Conservation (phyloP, 2,113 vertebrate species). For the Spea bombifrons region DNA sequence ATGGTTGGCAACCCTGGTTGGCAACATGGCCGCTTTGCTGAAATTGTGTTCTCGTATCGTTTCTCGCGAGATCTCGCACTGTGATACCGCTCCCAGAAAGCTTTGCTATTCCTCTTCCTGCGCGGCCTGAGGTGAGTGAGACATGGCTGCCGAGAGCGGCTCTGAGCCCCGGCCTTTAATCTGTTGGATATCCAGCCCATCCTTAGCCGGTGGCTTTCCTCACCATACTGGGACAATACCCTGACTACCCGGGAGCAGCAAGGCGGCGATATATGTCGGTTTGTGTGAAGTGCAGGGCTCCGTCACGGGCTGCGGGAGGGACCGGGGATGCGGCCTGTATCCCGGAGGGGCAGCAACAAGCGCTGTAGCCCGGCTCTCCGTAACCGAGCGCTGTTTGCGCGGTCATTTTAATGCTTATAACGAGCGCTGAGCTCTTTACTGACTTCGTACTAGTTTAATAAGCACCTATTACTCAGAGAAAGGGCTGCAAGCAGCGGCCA, state of each 20-base stretch:
- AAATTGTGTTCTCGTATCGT: no score
- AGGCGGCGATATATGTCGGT: background rate
- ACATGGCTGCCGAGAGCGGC: constrained; percentile 19
- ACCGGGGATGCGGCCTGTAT: constrained; percentile 12
- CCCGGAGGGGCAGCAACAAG: background rate
- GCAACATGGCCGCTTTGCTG: constrained; percentile 2
- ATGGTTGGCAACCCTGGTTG: constrained; percentile 28
- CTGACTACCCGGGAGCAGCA: background rate
- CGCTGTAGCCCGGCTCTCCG: no score
- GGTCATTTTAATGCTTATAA: no score
- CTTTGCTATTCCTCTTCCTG: constrained; percentile 37
- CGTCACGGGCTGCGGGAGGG: background rate
- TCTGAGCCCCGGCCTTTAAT: background rate
- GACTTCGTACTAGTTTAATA: no score
- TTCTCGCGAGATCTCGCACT: constrained; percentile 11
- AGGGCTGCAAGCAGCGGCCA: no score
- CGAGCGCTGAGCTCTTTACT: no score
- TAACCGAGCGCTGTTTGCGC: no score
- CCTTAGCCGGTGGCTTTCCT: background rate
- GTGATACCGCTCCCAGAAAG: constrained; percentile 19
- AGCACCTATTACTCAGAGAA: no score
- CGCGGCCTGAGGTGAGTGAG: constrained; percentile 47
- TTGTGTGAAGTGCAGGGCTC: background rate
- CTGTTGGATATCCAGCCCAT: constrained; percentile 8
- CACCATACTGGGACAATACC: background rate